phyloP scores from a whole-genome alignment of 2,888 invertebrate species.

The Megamerina dolium region DNA sequence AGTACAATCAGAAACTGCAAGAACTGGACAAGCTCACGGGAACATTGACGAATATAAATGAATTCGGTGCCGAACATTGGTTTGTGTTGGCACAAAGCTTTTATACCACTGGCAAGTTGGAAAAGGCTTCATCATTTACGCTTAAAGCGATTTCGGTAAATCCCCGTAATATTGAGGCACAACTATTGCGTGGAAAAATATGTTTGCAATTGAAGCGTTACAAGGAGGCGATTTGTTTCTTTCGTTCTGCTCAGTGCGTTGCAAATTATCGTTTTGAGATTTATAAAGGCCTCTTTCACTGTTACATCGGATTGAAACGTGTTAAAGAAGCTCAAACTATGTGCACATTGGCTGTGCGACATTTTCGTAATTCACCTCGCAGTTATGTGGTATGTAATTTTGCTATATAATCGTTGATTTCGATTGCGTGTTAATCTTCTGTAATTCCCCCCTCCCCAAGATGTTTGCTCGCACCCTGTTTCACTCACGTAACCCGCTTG shows the following conservation, averaged over 20 bases:
- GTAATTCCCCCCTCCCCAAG: too few relatives aligned
- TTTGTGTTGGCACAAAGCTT: constrained; percentile 69
- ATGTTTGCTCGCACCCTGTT: constrained; percentile 68
- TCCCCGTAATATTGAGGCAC: constrained; percentile 64
- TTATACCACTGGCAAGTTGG: constrained; percentile 55
- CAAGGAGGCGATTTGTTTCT: constrained; percentile 38
- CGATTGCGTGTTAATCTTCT: not conserved
- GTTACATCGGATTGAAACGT: constrained; percentile 63
- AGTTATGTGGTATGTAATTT: constrained; percentile 59
- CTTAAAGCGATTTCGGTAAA: constrained; percentile 64
- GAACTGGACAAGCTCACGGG: constrained; percentile 60
- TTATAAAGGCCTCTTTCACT: constrained; percentile 71
- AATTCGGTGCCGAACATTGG: constrained; percentile 65
- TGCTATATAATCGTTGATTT: not conserved
- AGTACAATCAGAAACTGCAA: constrained; percentile 54
- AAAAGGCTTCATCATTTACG: constrained; percentile 66
- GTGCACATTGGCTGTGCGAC: constrained; percentile 66
- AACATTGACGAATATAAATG: constrained; percentile 39
- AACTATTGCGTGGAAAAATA: constrained; percentile 59
- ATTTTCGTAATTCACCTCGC: constrained; percentile 65
- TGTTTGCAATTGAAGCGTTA: constrained; percentile 37
- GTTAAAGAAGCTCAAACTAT: constrained; percentile 66
- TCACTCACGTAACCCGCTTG: constrained; percentile 54
- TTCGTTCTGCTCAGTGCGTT: constrained; percentile 36
- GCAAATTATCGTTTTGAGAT: constrained; percentile 55